Percentiles rank a stretch among this genome's conserved stretches.
These are phyloP conservation scores for Acheta domesticus DNA, from an alignment of 2,888 invertebrate species.

Conservation along the genomic window DNA sequence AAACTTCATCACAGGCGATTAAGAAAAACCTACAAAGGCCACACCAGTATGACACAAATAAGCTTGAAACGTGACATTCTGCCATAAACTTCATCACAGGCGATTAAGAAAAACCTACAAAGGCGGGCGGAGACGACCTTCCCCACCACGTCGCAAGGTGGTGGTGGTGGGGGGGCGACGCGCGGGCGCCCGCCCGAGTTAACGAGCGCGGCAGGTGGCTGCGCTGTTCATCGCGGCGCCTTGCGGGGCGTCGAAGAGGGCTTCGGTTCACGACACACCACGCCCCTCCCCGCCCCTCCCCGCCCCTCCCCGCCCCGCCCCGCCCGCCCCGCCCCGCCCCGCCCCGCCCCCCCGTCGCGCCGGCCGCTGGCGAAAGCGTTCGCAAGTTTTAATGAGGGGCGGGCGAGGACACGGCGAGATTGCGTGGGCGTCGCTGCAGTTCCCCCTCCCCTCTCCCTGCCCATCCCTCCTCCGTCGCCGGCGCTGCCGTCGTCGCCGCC, in stretches of 20 bases:
- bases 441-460: too few relatives aligned
- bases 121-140: too few relatives aligned
- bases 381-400: conserved; percentile 18
- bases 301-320: not conserved
- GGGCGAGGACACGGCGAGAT: not conserved
- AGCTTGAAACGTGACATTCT: too few relatives aligned
- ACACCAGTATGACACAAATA: too few relatives aligned
- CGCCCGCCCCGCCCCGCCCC: not conserved
- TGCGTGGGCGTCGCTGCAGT: too few relatives aligned
- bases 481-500: not conserved
- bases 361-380: conserved; percentile 6
- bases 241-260: not conserved
- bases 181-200: not conserved
- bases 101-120: too few relatives aligned
- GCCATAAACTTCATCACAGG: too few relatives aligned
- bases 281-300: not conserved
- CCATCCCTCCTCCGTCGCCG: too few relatives aligned
- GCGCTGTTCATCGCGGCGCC: not conserved
- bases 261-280: not conserved
- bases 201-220: not conserved
- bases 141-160: too few relatives aligned
- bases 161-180: too few relatives aligned
- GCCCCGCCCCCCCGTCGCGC: not conserved
- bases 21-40: too few relatives aligned
- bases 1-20: too few relatives aligned